These are phyloP conservation scores for Ophiothrix spiculata DNA, from an alignment of 35 echinoderm and acorn worm genomes.

Conservation along the genomic window DNA sequence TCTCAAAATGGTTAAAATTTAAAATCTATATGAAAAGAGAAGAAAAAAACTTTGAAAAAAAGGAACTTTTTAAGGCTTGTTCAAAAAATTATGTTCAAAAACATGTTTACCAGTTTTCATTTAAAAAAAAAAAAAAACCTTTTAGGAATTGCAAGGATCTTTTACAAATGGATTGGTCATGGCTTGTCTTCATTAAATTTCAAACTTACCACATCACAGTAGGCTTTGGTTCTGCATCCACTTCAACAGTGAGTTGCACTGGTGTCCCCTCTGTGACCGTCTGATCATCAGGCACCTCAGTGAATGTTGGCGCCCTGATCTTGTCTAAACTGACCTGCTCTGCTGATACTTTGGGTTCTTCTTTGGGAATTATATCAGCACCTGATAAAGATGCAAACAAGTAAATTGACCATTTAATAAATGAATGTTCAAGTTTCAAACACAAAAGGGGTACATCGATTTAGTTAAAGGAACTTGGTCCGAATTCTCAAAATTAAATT, in stretches of 20 bases:
- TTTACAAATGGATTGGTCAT: not conserved
- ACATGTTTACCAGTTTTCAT: not conserved
- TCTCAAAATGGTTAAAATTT: not conserved
- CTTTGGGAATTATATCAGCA: not conserved
- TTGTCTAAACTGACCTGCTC: conserved; percentile 10
- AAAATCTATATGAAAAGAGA: not conserved
- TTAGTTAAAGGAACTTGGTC: too few relatives aligned
- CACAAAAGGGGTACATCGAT: too few relatives aligned
- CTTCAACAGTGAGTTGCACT: conserved; percentile 32
- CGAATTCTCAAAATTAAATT: too few relatives aligned
- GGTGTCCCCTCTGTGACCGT: conserved; percentile 56
- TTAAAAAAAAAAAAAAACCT: not conserved
- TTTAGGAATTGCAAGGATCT: not conserved
- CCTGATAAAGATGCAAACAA: not conserved
- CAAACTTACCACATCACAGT: conserved; percentile 64
- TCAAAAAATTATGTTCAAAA: not conserved
- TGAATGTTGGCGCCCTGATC: conserved; percentile 54
- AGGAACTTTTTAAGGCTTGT: not conserved
- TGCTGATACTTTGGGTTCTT: conserved; percentile 16
- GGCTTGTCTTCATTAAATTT: not conserved
- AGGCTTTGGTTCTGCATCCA: conserved; percentile 56
- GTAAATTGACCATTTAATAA: not conserved
- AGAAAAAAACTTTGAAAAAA: not conserved
- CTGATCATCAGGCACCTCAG: conserved; percentile 54
- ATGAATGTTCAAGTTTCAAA: too few relatives aligned